Evolutionary conservation across 2,113 vertebrate genomes (phyloP).

Genomic region (Osmerus eperlanus): DNA sequence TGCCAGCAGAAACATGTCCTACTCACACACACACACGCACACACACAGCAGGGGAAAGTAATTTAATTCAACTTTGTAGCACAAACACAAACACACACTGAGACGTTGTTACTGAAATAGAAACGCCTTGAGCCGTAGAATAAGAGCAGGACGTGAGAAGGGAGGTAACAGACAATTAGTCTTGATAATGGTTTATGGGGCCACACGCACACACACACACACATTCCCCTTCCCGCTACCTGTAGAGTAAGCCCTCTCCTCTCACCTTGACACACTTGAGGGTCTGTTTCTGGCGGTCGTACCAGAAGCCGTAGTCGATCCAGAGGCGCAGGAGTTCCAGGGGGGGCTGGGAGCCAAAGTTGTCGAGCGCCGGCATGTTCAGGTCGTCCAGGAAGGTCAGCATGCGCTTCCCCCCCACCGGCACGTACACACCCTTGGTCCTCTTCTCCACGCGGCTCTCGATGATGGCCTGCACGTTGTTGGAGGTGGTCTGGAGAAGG

Average conservation of each 20-base stretch:
- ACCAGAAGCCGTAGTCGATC: conserved; percentile 91
- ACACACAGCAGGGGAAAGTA: background rate
- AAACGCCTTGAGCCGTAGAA: background rate
- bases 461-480: conserved; percentile 81
- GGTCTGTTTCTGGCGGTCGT: conserved; percentile 80
- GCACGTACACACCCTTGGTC: conserved; percentile 81
- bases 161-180: background rate
- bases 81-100: background rate
- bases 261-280: conserved; percentile 82
- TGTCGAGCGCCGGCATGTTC: conserved; percentile 84
- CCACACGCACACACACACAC: background rate
- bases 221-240: background rate
- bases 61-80: background rate
- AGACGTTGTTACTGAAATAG: background rate
- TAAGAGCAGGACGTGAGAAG: background rate
- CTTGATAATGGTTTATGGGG: background rate
- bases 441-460: conserved; percentile 84
- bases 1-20: conserved; percentile 86
- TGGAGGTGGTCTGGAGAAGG: conserved; percentile 78
- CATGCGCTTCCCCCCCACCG: conserved; percentile 80
- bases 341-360: conserved; percentile 84
- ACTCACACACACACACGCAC: conserved; percentile 15
- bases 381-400: conserved; percentile 86
- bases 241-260: too few species aligned
- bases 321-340: conserved; percentile 85